Base-by-base conservation (phyloP, 2,113 vertebrate genomes). In the Melanocharis versteri region DNA sequence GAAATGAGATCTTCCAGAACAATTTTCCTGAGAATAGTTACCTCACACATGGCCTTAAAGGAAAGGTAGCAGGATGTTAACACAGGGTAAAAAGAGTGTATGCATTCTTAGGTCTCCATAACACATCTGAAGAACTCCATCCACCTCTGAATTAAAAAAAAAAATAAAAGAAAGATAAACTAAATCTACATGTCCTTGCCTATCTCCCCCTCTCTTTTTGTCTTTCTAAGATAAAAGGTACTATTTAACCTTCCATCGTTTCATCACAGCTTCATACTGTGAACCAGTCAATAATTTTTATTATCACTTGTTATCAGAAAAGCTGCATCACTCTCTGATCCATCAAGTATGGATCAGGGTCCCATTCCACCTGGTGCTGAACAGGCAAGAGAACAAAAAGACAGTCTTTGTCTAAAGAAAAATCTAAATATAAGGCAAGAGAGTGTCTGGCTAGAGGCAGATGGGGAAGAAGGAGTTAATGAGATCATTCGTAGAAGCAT, bases 221-320 rank as follows among this genome's bases (percentile, higher is more conserved):
- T 64, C 60, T 84, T 87, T 70, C 31, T 61, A 45, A 79, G 57
- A 61, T 68, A 85, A 84, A 89, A 82, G n/a, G 30, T 84, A 13
- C 40, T 71, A 71, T 75, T 58, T 35, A 93, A 71, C 80, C 56
- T 89, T 92, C 72, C 39, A 78, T 64, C 47, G 75, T 77, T 87
- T 89, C 69, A 82, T 91, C 83, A 90, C 51, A 94, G 77, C 20
- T 23, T 89, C 69, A 78, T 23, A 35, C 64, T 90, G 80, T 70
- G 86, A 94, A 57, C 3, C 26, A 81, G 64, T 89, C 95, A 95
- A 94, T 92, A 94, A 44, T 68, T 92, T 93, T 92, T 96, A 83
- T 94, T 94, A 87, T 82, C 87, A 91, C 57, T 92, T 95, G 92
- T 90, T 93, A 79, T 44, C 56, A 71, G 69, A 87, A 92, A 93